Evolutionary conservation across 2,888 invertebrate species (phyloP), one percentile per base, ranked within the genome.

Genomic region (Perithous albicinctus): DNA sequence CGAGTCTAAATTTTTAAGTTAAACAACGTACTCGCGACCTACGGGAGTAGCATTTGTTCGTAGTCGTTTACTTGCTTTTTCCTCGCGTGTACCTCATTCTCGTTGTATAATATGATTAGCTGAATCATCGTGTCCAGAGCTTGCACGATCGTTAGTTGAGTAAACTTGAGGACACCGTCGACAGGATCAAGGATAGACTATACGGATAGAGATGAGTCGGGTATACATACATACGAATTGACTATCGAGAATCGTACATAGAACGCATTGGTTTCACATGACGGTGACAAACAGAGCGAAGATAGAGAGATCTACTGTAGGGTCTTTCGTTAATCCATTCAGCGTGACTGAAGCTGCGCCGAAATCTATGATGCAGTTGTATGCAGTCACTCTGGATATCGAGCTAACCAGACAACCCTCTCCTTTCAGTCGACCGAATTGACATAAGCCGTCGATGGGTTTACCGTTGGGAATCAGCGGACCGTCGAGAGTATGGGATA

Each of bases 141-240:
- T 72, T 77, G 67, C 63, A 69, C 70, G 75, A 81, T 85, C 85
- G 83, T 83, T 85, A 85, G 85, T 82, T 82, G 54, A 69, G 54
- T 78, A 79, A 85, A 83, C 80, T 64, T 59, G 12, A 23, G 26
- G 51, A 61, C 59, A 61, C 15, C n/a, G n/a, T 26, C 63, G 77
- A 73, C 56, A 23, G 59, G 29, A 54, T 8, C n/a, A 35, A 67
- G 23, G 64, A 54, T 67, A 51, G 70, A 54, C 48, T 48, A 38
- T 15, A 32, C 48, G 29, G 35, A 59, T 35, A 10, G 35, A 59
- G 29, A 64, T 41, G 18, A 54, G 41, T 54, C 38, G 46, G 26
- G 15, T 1, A 15, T 7, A 29, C 32, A 56, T 29, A 56, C n/a
- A n/a, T 7, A 18, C 29, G 56, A 70, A 59, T 46, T 0, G 29